Percentiles rank a stretch among this genome's conserved stretches.
These are phyloP conservation scores for Ruditapes philippinarum DNA, from an alignment of 1,140 invertebrate species.

Conservation along the genomic window DNA sequence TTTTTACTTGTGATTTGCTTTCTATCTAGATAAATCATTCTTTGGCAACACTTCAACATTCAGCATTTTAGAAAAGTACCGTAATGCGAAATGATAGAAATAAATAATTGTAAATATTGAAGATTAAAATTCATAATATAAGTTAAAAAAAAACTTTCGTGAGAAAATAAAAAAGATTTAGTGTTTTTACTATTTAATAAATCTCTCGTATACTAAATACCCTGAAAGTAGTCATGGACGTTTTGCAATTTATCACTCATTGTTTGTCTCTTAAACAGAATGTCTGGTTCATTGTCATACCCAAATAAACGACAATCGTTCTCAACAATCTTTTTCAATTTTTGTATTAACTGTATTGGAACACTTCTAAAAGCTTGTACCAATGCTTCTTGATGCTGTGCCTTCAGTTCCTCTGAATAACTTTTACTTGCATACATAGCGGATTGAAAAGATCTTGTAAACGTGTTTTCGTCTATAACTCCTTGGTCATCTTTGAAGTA, in stretches of 20 bases:
- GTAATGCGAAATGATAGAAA: too few species aligned
- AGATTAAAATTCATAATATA: too few species aligned
- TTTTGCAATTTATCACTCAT: background rate
- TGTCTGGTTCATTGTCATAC: slow-evolving; percentile 32
- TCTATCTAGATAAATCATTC: too few species aligned
- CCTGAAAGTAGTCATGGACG: background rate
- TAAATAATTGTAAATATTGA: too few species aligned
- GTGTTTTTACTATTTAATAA: too few species aligned
- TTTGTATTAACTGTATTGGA: background rate
- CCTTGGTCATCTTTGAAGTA: background rate
- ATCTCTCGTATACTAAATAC: too few species aligned
- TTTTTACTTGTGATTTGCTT: too few species aligned
- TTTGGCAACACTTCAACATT: too few species aligned
- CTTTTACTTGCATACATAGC: background rate
- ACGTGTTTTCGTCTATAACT: background rate
- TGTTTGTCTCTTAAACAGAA: background rate
- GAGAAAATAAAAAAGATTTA: too few species aligned
- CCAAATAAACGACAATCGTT: slow-evolving; percentile 53
- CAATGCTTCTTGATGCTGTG: slow-evolving; percentile 19
- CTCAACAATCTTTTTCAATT: slow-evolving; percentile 9
- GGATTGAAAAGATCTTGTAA: background rate
- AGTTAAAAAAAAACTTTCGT: too few species aligned
- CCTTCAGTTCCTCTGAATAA: background rate
- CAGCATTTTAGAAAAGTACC: too few species aligned
- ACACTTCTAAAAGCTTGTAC: slow-evolving; percentile 36